Base-by-base conservation (phyloP, 1,140 invertebrate genomes). In the Drosophila azteca region DNA sequence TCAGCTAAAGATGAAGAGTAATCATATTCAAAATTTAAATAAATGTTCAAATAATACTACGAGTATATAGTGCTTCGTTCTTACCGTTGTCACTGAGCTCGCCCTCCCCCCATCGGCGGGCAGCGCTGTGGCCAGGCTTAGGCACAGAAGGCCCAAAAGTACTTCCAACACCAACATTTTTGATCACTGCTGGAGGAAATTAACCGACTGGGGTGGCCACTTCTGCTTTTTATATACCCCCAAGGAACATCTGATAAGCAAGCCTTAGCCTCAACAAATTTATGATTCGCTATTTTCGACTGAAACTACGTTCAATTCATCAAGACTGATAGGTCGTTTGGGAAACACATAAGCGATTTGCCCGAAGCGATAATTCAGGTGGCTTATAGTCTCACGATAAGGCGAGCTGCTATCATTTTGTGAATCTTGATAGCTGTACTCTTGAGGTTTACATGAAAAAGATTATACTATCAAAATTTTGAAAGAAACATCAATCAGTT, bases 1-100 rank as follows among this genome's bases (percentile, higher is more conserved):
- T 29, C 6, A 87, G n/a, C n/a, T n/a, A n/a, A n/a, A n/a, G n/a
- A n/a, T n/a, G n/a, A n/a, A n/a, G n/a, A n/a, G n/a, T n/a, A n/a
- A 17, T 7, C 26, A 15, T n/a, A 41, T n/a, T 9, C 11, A 7
- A 41, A 15, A 26, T 26, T 26, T 0, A 31, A 3, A 48, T 9
- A 20, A 26, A 7, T 13, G 3, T 20, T 26, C 20, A 51, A n/a
- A 9, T 49, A n/a, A 9, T 20, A 20, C 17, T 20, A 20, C 17
- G 17, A 20, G 17, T 20, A 20, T 1, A n/a, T 9, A 3, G 13
- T 0, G 0, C 11, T 22, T 0, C 31, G 13, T 0, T 11, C 29
- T 71, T 61, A 85, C 82, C 66, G 82, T 87, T 24, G 82, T 87
- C 20, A 68, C 58, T 7, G 75, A 68, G 39, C 82, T 87, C 3